phyloP scores from a whole-genome alignment of 2,797 vertebrate genomes.

The Notamacropus eugenii region DNA sequence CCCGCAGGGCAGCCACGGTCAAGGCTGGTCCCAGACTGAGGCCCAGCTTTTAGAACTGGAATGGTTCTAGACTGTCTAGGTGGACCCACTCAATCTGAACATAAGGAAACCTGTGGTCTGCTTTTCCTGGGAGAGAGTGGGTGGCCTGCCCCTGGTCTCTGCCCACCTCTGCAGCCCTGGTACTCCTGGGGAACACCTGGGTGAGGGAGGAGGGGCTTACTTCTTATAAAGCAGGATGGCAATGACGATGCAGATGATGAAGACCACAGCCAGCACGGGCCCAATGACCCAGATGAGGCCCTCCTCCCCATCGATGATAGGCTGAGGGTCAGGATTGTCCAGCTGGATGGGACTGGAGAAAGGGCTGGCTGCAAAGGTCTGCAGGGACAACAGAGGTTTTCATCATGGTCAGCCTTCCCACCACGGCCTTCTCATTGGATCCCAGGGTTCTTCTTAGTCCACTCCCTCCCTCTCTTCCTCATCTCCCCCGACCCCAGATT shows the following conservation, averaged over 20 bases:
- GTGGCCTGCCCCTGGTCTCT: neutral
- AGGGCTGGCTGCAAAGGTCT: conserved; percentile 94
- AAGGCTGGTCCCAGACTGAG: neutral
- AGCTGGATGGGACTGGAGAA: conserved; percentile 93
- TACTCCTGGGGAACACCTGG: neutral
- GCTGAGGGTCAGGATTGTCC: conserved; percentile 90
- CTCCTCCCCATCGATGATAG: conserved; percentile 91
- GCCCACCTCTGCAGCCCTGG: neutral
- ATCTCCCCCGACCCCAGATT: neutral
- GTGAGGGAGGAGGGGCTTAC: conserved; percentile 84
- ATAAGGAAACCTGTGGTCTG: neutral
- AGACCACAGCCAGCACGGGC: conserved; percentile 94
- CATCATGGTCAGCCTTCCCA: conserved; percentile 66
- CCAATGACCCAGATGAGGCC: conserved; percentile 98
- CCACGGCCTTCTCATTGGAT: neutral
- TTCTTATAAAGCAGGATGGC: conserved; percentile 97
- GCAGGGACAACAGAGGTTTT: neutral
- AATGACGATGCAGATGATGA: conserved; percentile 98
- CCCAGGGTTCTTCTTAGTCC: neutral
- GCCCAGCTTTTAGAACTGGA: neutral
- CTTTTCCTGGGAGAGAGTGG: neutral
- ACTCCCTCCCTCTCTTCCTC: neutral
- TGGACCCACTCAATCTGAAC: neutral
- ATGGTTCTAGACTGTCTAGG: neutral
- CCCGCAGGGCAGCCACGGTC: neutral